Evolutionary conservation across 1,140 invertebrate genomes (phyloP), one percentile per base, ranked within the genome.

Genomic region (Drosophila neocordata): DNA sequence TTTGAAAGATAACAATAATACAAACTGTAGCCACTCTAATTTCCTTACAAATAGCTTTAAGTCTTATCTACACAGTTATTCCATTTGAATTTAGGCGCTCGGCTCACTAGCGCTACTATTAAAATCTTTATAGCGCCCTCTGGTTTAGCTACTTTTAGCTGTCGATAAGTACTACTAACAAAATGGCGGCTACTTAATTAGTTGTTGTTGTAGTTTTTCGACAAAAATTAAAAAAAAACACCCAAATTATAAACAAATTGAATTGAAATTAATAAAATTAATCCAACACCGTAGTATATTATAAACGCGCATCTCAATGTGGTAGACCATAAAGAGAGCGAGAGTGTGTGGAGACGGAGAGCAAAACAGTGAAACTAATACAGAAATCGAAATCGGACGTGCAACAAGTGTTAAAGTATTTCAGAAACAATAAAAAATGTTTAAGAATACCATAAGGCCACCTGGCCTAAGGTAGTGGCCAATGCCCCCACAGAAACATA

Each of bases 181-280:
- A 84, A 74, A 84, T 84, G 81, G 82, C 81, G 81, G 76, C 76
- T 79, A 76, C 73, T 73, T 87, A 80, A 85, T 81, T 76, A 81
- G 69, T 87, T 87, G 82, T 84, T 87, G 41, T 48, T 48, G 41
- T 48, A 48, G 41, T 48, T 84, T 83, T 74, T 72, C 71, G 48
- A 68, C 65, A 69, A 80, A 72, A 73, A 52, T 70, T 70, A 62
- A 55, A 74, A 68, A 62, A 80, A 81, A 87, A 48, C 41, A 48
- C 41, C 63, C 74, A 87, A 77, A 81, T 81, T 73, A 83, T 48
- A 69, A 83, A 68, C 55, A 64, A 60, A 51, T 68, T 63, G 44
- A 63, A 27, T 58, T 55, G 12, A 37, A 57, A 52, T 48, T 35
- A 64, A 81, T 52, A 70, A 81, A 56, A 41, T 31, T 22, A 48